Base-by-base conservation (phyloP, 2,888 invertebrate genomes). In the Patella ulyssiponensis region DNA sequence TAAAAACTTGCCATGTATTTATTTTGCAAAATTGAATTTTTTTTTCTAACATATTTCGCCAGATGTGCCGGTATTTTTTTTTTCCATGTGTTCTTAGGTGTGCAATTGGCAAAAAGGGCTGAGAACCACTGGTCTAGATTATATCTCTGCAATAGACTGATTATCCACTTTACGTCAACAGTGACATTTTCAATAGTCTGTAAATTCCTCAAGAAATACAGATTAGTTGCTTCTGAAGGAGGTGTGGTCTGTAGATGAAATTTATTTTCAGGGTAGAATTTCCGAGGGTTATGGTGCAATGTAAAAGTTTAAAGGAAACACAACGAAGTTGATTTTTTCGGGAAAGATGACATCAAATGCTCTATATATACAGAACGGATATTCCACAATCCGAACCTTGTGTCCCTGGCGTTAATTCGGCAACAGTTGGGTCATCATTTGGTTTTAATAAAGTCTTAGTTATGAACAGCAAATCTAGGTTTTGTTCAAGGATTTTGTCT, bases 391-490 rank as follows among this genome's bases (percentile, higher is more conserved):
- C 71, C n/a, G 71, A 12, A n/a, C 27, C 71, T 33, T 23, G 23
- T 9, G 23, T 15, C 44, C 33, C 1, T 14, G 71, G 71, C 7
- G 71, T 71, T 7, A 27, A 11, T 33, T 71, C 71, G 15, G 71
- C 52, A 44, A 33, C 44, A 20, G 27, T 27, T n/a, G 23, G 33
- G 14, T 71, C 71, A 71, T 44, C 71, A 12, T 33, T 44, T 33
- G 23, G n/a, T 71, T 52, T 5, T n/a, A 33, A 52, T 44, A 23
- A 71, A n/a, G 71, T 33, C 17, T 71, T 44, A n/a, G 71, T 71
- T 20, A 71, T 23, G n/a, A 27, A 27, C 27, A 27, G 27, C 27
- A 27, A 27, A 27, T 27, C 27, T 27, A 27, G 27, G 27, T 27
- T 2, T 27, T 1, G 27, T 27, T 27, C 27, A 27, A 27, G 27